Evolutionary conservation across 2,888 invertebrate genomes (phyloP), one percentile per base, ranked within the genome.

Genomic region (Gandaritis pyraliata): DNA sequence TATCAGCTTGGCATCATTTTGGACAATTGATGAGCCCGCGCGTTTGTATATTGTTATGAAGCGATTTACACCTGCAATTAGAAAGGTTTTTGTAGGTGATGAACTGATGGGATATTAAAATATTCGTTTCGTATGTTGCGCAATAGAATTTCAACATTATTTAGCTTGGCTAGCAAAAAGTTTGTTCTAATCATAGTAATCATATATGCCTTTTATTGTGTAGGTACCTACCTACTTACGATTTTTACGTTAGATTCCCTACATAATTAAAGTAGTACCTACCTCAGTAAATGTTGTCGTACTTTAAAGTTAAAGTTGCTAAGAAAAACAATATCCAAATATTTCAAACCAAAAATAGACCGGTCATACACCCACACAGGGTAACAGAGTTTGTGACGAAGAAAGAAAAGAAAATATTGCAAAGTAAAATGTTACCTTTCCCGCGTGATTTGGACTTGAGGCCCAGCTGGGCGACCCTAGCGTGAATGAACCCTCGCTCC

Each of bases 361-460:
- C 39, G 41, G 13, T 15, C 10, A 13, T 36, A 36, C 36, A 15
- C 12, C 4, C 38, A n/a, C n/a, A n/a, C n/a, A n/a, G n/a, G n/a
- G 5, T 3, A 0, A 38, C 39, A 15, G 13, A 13, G 39, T 15
- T 41, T 15, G 41, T 41, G 15, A 8, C 41, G 15, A 41, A 41
- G 7, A 41, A 16, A 41, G 38, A n/a, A n/a, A n/a, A 38, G 4
- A n/a, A 38, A 38, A n/a, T 4, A 38, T 38, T 38, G n/a, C 12
- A 12, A n/a, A 23, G 3, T 23, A 23, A 23, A 23, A 23, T 23
- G 23, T 23, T 55, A 60, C 96, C 94, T 90, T 94, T 96, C 93
- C 97, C 97, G 88, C 95, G 93, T 74, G 97, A 97, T 87, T 96
- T 96, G 1, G 97, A 96, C 76, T 95, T 95, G 33, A 97, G 86